A percentile compares a stretch with the other conserved stretches of the same genome.
Evolutionary conservation across 2,113 vertebrate genomes (phyloP).

Genomic region (Brachypodius melanocephalos): DNA sequence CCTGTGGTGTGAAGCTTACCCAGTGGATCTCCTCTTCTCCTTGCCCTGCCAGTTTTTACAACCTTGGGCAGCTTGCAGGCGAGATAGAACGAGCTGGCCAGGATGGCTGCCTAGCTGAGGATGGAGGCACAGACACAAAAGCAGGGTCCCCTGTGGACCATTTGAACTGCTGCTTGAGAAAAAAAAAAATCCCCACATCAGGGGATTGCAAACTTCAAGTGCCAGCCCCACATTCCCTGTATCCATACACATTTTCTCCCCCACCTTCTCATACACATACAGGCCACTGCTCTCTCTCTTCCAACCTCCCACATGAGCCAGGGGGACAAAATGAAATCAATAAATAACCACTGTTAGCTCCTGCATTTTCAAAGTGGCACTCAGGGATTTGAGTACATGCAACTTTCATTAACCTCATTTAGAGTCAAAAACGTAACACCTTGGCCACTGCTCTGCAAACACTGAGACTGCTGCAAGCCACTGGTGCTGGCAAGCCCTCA

Average conservation of each 20-base stretch:
- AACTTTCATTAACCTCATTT: conserved; percentile 50
- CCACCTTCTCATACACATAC: not conserved
- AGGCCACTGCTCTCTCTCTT: not conserved
- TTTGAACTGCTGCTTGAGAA: not conserved
- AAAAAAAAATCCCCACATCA: not conserved
- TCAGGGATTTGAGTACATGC: not conserved
- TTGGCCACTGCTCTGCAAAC: not conserved
- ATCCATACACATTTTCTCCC: not conserved
- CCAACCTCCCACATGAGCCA: not conserved
- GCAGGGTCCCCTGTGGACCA: not conserved
- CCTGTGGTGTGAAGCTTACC: not conserved
- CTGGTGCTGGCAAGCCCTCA: not conserved
- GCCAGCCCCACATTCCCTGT: not conserved
- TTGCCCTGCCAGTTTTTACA: not conserved
- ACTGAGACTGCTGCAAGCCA: not conserved
- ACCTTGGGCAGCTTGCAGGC: not conserved
- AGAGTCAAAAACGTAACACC: not conserved
- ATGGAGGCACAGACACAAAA: not conserved
- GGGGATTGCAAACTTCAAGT: not conserved
- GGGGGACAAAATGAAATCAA: conserved; percentile 27
- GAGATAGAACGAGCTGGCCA: not conserved
- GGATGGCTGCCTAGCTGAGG: not conserved
- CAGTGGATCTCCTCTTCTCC: not conserved
- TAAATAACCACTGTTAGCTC: conserved; percentile 47
- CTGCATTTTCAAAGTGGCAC: not conserved